Base-by-base conservation (phyloP, 1,140 invertebrate species). In the Papilio glaucus region DNA sequence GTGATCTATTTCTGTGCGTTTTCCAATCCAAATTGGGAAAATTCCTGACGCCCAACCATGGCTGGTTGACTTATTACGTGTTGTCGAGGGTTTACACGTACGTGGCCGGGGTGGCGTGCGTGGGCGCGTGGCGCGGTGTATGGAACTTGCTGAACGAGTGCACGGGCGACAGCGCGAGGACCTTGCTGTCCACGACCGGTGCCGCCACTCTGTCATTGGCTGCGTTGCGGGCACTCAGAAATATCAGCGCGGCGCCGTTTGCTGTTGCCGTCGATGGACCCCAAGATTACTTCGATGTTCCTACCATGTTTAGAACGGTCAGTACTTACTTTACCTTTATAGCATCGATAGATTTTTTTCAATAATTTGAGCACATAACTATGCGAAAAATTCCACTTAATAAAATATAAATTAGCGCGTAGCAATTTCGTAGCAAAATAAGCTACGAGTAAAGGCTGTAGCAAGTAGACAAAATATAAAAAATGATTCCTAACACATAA, bases 41-140 rank as follows among this genome's bases (percentile, higher is more conserved):
- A 7, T 76, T 93, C 13, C 90, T 97, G 4, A 94, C 95, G 85
- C 96, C 96, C 4, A 95, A 96, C 72, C 94, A 94, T 29, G 95
- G 95, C 53, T 88, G 96, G 18, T 86, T 96, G 13, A 93, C 95
- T 37, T 97, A 95, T 83, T 97, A 97, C 77, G 80, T 96, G 26
- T 89, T 94, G 10, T 97, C 97, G 15, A 93, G 97, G 12, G 60
- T 96, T 12, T 98, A 97, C 82, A 97, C 97, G 2, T 94, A 94
- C 65, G 84, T 96, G 60, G 97, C 96, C 78, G 96, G 95, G 0
- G 95, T 97, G 71, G 95, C 95, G 39, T 97, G 97, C 83, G 97
- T 98, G 7, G 97, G 97, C 82, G 96, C 96, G 26, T 98, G 97
- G 97, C 94, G 97, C 0, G 97, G 97, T 0, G 95, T 96, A 8